phyloP scores from a whole-genome alignment of 2,888 invertebrate species.

The Cerceris ruficornis region DNA sequence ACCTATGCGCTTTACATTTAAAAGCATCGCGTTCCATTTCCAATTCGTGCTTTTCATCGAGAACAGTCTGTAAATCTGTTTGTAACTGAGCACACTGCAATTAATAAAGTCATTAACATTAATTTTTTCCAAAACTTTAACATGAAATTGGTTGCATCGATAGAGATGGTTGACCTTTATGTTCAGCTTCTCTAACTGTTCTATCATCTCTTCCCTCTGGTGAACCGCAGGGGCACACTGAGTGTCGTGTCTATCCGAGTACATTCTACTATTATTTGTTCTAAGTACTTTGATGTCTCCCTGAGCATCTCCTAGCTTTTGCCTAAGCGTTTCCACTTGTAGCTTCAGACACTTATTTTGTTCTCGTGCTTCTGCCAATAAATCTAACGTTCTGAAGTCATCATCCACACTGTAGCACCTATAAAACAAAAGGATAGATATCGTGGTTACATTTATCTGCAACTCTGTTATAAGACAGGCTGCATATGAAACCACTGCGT shows the following conservation, averaged over 20 bases:
- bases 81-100: constrained; percentile 88
- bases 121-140: not conserved
- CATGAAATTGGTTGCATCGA: not conserved
- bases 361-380: constrained; percentile 82
- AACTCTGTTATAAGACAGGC: too few relatives aligned
- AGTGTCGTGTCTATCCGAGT: constrained; percentile 60
- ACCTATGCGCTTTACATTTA: constrained; percentile 90
- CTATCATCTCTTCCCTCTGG: constrained; percentile 87
- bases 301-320: constrained; percentile 87
- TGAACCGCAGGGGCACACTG: constrained; percentile 82
- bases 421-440: not conserved
- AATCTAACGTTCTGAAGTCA: constrained; percentile 71
- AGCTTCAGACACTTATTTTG: constrained; percentile 83
- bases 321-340: constrained; percentile 87
- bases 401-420: constrained; percentile 63
- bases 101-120: constrained; percentile 5
- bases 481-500: not conserved
- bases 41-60: constrained; percentile 93
- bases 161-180: constrained; percentile 83
- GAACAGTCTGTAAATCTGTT: constrained; percentile 88
- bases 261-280: constrained; percentile 78
- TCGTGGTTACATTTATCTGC: too few relatives aligned
- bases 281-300: constrained; percentile 88
- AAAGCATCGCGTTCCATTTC: constrained; percentile 91
- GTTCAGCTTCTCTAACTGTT: constrained; percentile 86